These are phyloP conservation scores for Montipora capricornis DNA, from an alignment of 64 coral and sea anemone genomes.

Conservation along the genomic window DNA sequence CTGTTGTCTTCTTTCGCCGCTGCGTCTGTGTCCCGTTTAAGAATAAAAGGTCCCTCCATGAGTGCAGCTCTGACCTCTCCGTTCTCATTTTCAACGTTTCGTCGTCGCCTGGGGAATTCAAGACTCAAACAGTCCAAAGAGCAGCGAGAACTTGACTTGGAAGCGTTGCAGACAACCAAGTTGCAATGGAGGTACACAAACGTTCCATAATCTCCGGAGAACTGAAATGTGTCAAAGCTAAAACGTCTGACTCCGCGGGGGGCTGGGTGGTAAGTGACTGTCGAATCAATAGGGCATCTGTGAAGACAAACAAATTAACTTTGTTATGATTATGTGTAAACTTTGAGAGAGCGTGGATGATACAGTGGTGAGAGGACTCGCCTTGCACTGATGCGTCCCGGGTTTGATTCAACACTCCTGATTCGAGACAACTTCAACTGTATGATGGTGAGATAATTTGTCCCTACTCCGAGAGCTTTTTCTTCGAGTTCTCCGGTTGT, in stretches of 20 bases:
- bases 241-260: slow-evolving; percentile 62
- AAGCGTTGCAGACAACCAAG: slow-evolving; percentile 85
- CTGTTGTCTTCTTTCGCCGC: background rate
- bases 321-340: no score
- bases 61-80: slow-evolving; percentile 23
- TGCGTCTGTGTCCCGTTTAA: background rate
- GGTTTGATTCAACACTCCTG: no score
- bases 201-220: slow-evolving; percentile 59
- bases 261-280: slow-evolving; percentile 52
- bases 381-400: no score
- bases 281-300: slow-evolving; percentile 69
- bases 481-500: no score
- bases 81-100: slow-evolving; percentile 25
- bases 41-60: slow-evolving; percentile 62
- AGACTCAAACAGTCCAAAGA: slow-evolving; percentile 38
- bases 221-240: slow-evolving; percentile 90
- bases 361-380: no score
- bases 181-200: slow-evolving; percentile 90
- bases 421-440: no score
- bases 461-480: no score
- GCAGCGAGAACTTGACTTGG: slow-evolving; percentile 68
- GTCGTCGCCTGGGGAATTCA: slow-evolving; percentile 26
- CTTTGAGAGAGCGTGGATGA: no score
- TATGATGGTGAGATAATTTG: no score
- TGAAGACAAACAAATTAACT: background rate